Percentiles rank a stretch among this genome's conserved stretches.
Evolutionary conservation across 30 jellyfish, hydroid and myxozoan species (phyloP).

Genomic region (Hydra vulgaris): DNA sequence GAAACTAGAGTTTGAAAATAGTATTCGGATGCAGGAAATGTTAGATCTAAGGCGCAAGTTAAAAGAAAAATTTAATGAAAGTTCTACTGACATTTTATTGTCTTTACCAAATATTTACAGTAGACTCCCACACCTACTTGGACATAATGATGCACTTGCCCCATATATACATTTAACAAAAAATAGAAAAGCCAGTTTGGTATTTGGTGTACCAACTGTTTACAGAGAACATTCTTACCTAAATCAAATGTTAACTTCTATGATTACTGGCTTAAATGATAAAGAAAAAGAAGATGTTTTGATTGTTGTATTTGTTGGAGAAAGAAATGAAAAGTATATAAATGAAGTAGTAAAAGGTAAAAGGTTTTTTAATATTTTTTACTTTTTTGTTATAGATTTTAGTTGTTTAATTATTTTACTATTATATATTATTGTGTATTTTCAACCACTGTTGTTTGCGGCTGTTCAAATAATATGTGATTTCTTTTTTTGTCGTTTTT

Average conservation of each 20-base stretch:
- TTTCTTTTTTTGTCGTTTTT: too few relatives aligned
- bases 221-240: conserved; percentile 66
- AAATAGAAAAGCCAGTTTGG: conserved; percentile 33
- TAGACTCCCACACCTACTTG: conserved; percentile 72
- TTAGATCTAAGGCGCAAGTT: conserved; percentile 44
- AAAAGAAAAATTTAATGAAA: conserved; percentile 37
- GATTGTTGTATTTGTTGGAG: conserved; percentile 80
- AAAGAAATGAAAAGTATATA: conserved; percentile 35
- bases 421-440: too few relatives aligned
- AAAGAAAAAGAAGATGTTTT: conserved; percentile 79
- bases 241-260: conserved; percentile 51
- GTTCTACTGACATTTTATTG: conserved; percentile 35
- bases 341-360: conserved; percentile 17
- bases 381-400: too few relatives aligned
- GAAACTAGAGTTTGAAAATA: conserved; percentile 56
- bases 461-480: too few relatives aligned
- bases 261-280: conserved; percentile 65
- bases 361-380: neutral
- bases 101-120: conserved; percentile 70
- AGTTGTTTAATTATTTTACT: too few relatives aligned
- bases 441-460: too few relatives aligned
- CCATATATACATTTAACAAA: conserved; percentile 49
- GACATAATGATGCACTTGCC: conserved; percentile 65
- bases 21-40: conserved; percentile 56
- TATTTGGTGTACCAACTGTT: conserved; percentile 90